Base-by-base conservation (phyloP, 2,113 vertebrate genomes). In the Tenrec ecaudatus region DNA sequence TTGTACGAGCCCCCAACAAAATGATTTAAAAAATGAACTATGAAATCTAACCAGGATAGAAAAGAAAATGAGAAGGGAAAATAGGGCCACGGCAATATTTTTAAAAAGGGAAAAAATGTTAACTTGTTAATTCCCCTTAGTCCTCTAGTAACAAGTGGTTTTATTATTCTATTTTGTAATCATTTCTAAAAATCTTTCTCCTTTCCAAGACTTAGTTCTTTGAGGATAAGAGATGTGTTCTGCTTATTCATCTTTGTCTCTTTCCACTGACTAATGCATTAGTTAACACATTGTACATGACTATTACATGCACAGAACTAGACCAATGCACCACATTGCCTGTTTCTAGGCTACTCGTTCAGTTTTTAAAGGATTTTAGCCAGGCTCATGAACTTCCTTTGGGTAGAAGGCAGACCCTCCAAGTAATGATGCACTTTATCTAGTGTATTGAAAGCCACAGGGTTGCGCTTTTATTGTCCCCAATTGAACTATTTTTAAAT, bases 121-220 rank as follows among this genome's bases (percentile, higher is more conserved):
- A 53, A 53, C 47, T 53, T 62, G 62, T 27, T 53, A 15, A 62
- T 62, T 6, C 66, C 84, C n/a, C 38, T 83, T 0, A 15, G 66
- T 84, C 47, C 47, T 84, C 66, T 36, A 81, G 68, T 23, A 82
- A 57, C 53, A 79, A 86, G 58, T 69, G 31, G 78, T 64, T 80
- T 94, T 73, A 90, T 62, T 75, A 83, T 81, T 93, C 47, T 90
- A 58, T 88, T 73, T 38, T 79, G 43, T 66, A 88, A 77, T 84
- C n/a, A 92, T 84, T 68, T 90, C n/a, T 86, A 38, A 31, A 31
- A 38, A 36, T 82, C 2, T 38, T 23, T 79, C 25, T 82, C 31
- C 69, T 78, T 17, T 3, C 77, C 38, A 8, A 90, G 60, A 85
- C 4, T 66, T 14, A 92, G 66, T 19, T 85, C 62, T 92, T 86